Percentiles rank a stretch among this genome's conserved stretches.
Evolutionary conservation across 2,113 vertebrate species (phyloP).

Genomic region (Manacus vitellinus): DNA sequence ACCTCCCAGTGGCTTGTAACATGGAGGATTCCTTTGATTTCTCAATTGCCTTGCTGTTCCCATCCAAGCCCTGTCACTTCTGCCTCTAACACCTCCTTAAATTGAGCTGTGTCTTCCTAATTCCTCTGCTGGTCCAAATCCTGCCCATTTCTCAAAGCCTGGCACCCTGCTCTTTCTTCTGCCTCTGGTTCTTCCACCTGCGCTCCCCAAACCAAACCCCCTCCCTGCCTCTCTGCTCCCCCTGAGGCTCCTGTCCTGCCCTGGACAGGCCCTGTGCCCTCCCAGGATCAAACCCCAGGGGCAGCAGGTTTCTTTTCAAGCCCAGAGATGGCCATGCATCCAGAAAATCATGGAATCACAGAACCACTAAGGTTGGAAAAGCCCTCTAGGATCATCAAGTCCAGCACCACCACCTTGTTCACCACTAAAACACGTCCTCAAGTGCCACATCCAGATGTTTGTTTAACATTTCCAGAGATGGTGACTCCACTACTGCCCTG

Average conservation of each 20-base stretch:
- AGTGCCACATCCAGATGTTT: background rate
- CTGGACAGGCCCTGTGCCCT: background rate
- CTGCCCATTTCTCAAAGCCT: background rate
- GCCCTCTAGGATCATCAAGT: background rate
- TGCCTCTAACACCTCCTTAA: background rate
- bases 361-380: background rate
- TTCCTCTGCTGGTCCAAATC: background rate
- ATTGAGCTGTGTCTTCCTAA: background rate
- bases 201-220: background rate
- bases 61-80: background rate
- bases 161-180: background rate
- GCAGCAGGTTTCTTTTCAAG: background rate
- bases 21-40: background rate
- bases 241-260: accelerated
- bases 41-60: background rate
- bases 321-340: background rate
- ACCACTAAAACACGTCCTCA: background rate
- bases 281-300: background rate
- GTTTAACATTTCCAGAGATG: background rate
- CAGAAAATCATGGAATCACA: background rate
- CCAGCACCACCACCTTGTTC: background rate
- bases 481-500: background rate
- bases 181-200: background rate
- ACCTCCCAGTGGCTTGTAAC: background rate
- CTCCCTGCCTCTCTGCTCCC: background rate